A percentile compares a stretch with the other conserved stretches of the same genome.
Conservation (phyloP, 2,113 vertebrate genomes). For the Muntiacus reevesi region DNA sequence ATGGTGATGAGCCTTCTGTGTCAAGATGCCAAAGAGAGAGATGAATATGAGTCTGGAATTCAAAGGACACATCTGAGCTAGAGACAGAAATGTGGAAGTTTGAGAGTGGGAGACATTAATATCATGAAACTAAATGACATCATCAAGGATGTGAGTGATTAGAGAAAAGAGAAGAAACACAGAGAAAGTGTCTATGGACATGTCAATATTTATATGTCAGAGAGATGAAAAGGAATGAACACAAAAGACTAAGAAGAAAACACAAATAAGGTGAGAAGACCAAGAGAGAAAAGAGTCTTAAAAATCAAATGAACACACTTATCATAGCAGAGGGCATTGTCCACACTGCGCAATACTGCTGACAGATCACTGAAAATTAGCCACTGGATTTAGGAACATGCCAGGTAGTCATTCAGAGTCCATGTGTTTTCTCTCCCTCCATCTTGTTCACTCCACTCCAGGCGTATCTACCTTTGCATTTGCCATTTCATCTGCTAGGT, state of each 20-base stretch:
- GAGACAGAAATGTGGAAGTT: background rate
- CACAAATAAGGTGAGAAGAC: background rate
- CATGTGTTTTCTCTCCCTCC: rapidly evolving
- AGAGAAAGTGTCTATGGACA: background rate
- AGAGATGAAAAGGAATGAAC: background rate
- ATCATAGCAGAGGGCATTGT: background rate
- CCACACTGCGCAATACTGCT: background rate
- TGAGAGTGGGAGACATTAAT: background rate
- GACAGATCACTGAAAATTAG: background rate
- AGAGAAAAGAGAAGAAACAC: background rate
- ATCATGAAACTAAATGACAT: background rate
- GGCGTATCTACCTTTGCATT: background rate
- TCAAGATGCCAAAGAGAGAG: background rate
- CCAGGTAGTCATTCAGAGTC: background rate
- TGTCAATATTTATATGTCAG: background rate
- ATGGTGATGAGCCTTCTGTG: background rate
- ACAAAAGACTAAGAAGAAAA: background rate
- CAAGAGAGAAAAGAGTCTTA: background rate
- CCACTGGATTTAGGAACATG: background rate
- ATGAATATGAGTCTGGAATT: background rate
- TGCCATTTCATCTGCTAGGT: background rate
- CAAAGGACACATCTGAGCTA: background rate
- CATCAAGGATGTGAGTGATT: background rate
- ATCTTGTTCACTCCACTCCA: background rate
- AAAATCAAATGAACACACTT: background rate